Conservation (phyloP, 2,888 invertebrate genomes). For the Spilarctia lutea region DNA sequence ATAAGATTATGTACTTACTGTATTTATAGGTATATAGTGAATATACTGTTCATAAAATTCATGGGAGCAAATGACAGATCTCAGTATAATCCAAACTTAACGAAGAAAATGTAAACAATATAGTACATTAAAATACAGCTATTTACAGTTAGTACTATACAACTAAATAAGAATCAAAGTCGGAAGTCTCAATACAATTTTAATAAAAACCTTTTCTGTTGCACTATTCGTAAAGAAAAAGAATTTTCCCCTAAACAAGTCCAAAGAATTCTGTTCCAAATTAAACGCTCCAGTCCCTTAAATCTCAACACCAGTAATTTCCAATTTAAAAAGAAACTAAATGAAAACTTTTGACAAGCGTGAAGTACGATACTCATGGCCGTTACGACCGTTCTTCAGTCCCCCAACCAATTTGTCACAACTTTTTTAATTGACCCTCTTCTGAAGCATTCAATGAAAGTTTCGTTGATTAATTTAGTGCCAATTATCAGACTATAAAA, state of each 20-base stretch:
- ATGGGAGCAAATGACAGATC: neutral
- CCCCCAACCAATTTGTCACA: constrained; percentile 39
- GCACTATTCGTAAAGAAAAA: neutral
- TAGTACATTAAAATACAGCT: neutral
- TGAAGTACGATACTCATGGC: constrained; percentile 35
- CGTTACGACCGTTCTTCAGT: constrained; percentile 26
- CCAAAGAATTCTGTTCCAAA: neutral
- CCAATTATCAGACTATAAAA: neutral
- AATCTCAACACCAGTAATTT: constrained; percentile 16
- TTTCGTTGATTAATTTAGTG: constrained; percentile 38
- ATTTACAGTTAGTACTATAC: neutral
- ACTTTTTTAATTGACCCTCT: constrained; percentile 50
- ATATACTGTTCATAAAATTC: neutral
- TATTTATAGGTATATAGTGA: no score
- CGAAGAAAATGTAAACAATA: neutral
- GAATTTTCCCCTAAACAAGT: neutral
- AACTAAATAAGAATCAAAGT: neutral
- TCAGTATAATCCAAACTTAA: constrained; percentile 1
- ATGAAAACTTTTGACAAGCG: constrained; percentile 17
- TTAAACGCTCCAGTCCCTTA: neutral
- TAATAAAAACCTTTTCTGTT: neutral
- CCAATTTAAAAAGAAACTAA: constrained; percentile 31
- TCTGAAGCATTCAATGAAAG: constrained; percentile 24
- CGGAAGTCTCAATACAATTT: neutral
- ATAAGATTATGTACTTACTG: no score